Conservation (phyloP, 2,113 vertebrate genomes). For the Colossoma macropomum region DNA sequence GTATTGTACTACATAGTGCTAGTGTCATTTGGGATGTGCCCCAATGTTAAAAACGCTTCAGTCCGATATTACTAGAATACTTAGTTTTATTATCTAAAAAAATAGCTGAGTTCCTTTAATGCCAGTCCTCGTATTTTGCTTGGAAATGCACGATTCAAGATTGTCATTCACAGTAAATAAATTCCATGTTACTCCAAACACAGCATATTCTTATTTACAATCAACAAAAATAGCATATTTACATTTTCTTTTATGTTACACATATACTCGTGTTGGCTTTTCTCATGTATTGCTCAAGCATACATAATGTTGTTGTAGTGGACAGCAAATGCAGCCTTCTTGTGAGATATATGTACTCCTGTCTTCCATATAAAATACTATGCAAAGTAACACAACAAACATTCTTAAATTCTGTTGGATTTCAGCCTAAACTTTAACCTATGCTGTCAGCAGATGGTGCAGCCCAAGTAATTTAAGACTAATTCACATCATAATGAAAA, state of each 20-base stretch:
- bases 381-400: not conserved
- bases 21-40: not conserved
- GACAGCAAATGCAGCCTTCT: not conserved
- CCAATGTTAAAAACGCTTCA: not conserved
- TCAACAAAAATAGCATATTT: slow-evolving; percentile 78
- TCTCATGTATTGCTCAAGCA: slow-evolving; percentile 67
- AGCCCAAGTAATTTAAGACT: not conserved
- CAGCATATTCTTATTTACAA: slow-evolving; percentile 65
- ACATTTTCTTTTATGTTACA: slow-evolving; percentile 67
- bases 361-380: not conserved
- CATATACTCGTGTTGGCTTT: slow-evolving; percentile 63
- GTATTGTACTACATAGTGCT: not conserved
- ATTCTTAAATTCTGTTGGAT: not conserved
- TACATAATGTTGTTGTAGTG: slow-evolving; percentile 63
- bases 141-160: slow-evolving; percentile 53
- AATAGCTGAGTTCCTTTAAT: slow-evolving; percentile 41
- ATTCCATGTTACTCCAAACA: slow-evolving; percentile 61
- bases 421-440: too few relatives aligned
- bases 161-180: slow-evolving; percentile 78
- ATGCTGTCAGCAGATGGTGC: not conserved
- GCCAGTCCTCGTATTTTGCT: slow-evolving; percentile 28
- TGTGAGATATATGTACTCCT: not conserved
- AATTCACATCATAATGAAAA: not conserved
- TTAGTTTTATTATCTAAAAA: slow-evolving; percentile 26
- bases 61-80: slow-evolving; percentile 15